These are phyloP conservation scores for Opisthocomus hoazin DNA, from an alignment of 2,113 vertebrate species.

Conservation along the genomic window DNA sequence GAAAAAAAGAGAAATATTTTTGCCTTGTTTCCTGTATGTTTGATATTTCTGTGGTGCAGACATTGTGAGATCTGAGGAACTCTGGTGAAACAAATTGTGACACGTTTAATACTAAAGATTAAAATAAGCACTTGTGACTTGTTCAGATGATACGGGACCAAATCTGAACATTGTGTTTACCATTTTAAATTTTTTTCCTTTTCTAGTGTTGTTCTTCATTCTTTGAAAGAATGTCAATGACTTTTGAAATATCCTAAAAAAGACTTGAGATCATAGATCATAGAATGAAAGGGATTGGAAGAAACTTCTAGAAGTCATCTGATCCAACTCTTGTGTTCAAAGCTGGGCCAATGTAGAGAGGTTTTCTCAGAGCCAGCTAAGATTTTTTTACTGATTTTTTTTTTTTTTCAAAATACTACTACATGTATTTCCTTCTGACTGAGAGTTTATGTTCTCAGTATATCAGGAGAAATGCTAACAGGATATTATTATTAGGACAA, in stretches of 20 bases:
- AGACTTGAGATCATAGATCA: not conserved
- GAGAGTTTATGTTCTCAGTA: not conserved
- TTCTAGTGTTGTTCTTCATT: not conserved
- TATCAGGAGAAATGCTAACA: not conserved
- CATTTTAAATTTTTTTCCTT: not conserved
- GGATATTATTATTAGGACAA: not conserved
- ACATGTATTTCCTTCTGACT: not conserved
- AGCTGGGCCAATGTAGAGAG: not conserved
- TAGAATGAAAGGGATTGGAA: not conserved
- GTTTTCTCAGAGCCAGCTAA: not conserved
- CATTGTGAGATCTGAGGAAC: not conserved
- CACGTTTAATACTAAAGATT: not conserved
- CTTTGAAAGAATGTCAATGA: not conserved
- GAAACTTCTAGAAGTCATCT: not conserved
- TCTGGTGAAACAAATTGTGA: not conserved
- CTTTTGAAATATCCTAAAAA: not conserved
- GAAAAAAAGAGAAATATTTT: not conserved
- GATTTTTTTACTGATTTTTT: fast-evolving
- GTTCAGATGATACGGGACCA: not conserved
- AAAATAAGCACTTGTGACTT: not conserved
- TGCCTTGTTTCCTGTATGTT: not conserved
- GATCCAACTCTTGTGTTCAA: not conserved
- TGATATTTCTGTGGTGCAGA: not conserved
- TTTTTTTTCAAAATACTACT: not conserved
- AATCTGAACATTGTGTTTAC: not conserved